Evolutionary conservation across 2,888 invertebrate species (phyloP), one percentile per base, ranked within the genome.

Genomic region (Scaptomyza reducta): DNA sequence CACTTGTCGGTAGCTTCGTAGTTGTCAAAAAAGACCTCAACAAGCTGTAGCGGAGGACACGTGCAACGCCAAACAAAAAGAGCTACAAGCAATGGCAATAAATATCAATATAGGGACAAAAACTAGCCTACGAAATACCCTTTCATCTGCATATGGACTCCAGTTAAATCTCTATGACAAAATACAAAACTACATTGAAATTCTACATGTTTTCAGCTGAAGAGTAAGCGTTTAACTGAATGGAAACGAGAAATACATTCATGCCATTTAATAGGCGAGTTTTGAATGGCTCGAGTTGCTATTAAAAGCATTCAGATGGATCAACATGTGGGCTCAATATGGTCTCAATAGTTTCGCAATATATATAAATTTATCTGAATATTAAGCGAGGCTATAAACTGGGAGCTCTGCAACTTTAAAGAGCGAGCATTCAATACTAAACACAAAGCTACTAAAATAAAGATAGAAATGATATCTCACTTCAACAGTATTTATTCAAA

Each of bases 11-110:
- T 77, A 77, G 77, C 66, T 45, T 6, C 35, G 59, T 45, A 42
- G 53, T 57, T 73, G 74, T 70, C 58, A 35, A 56, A 42, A 73
- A 44, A 65, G 59, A 83, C 61, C 51, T 73, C 50, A 77, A 63
- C 73, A 82, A 75, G 62, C 55, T 57, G 62, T 51, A 60, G 78
- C 67, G 64, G 80, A 83, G 66, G 75, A 83, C 71, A 56, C 60
- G 50, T 44, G 54, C 31, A 53, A 16, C 27, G 47, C 18, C 0
- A 41, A 18, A 31, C 61, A 62, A 66, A 66, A 64, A 29, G 22
- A 27, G 27, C 29, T 14, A 38, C 14, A 29, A 27, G 0, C 25
- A 44, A 42, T n/a, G 16, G 16, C 29, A 16, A 54, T 7, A 16
- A 27, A 22, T 29, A 62, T 53, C 18, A 27, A 31, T 14, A 11